Percentiles rank a stretch among this genome's conserved stretches.
phyloP scores from a whole-genome alignment of 1,140 invertebrate genomes.

The Zaprionus vittiger region DNA sequence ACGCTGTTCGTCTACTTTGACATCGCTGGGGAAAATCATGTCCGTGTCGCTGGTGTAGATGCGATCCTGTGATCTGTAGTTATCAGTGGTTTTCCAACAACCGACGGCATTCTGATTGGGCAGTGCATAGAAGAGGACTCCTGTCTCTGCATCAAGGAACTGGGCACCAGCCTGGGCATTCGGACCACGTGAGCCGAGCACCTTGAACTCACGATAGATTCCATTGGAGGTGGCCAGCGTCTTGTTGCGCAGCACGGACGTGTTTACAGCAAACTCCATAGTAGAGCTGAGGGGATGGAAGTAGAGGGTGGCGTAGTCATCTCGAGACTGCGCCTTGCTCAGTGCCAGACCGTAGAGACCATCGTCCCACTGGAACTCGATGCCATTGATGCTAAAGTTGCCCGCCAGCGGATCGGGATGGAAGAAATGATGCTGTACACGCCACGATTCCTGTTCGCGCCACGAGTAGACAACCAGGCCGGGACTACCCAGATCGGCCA shows the following conservation, averaged over 20 bases:
- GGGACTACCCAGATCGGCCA: conserved; percentile 88
- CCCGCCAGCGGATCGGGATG: conserved; percentile 88
- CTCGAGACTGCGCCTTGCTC: conserved; percentile 85
- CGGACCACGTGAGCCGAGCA: conserved; percentile 88
- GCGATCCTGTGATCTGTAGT: conserved; percentile 88
- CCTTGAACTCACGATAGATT: conserved; percentile 88
- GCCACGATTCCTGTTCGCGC: conserved; percentile 88
- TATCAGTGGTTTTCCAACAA: conserved; percentile 90
- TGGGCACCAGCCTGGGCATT: conserved; percentile 90
- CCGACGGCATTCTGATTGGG: conserved; percentile 91
- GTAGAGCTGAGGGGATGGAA: conserved; percentile 91
- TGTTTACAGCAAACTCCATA: conserved; percentile 90
- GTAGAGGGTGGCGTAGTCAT: conserved; percentile 90
- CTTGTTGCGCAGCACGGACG: conserved; percentile 87
- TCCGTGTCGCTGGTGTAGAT: conserved; percentile 89
- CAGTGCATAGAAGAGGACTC: conserved; percentile 90
- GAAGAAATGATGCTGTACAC: conserved; percentile 89
- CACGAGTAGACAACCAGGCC: conserved; percentile 90
- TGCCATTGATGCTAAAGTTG: conserved; percentile 89
- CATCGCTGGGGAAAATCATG: conserved; percentile 91
- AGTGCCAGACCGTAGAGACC: conserved; percentile 90
- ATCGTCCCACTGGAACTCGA: conserved; percentile 91
- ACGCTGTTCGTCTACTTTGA: conserved; percentile 90
- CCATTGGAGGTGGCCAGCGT: conserved; percentile 84
- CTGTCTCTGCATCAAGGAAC: conserved; percentile 89